Evolutionary conservation across 2,797 vertebrate genomes (phyloP).

Genomic region (Kryptolebias ocellatus): DNA sequence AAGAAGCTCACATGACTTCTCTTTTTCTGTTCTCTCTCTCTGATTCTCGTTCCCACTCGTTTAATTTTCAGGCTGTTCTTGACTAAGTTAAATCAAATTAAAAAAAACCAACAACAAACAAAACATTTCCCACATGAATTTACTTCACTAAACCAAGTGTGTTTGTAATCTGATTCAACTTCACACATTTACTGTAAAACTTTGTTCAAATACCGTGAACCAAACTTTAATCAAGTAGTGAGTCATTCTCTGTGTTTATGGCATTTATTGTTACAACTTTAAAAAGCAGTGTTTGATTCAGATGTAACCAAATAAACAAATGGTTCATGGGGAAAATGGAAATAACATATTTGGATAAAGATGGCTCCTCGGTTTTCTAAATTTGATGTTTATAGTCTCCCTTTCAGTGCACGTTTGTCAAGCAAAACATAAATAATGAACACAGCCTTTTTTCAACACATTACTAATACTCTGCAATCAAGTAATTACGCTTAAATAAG

Average conservation of each 20-base stretch:
- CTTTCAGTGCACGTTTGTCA: neutral
- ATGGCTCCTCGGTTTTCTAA: neutral
- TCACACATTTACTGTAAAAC: slow-evolving; percentile 16
- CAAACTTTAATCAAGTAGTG: slow-evolving; percentile 30
- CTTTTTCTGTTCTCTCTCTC: slow-evolving; percentile 9
- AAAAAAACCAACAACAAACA: too few relatives aligned
- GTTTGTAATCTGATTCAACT: slow-evolving; percentile 9
- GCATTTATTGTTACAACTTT: neutral
- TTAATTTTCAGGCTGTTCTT: slow-evolving; percentile 31
- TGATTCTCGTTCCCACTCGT: slow-evolving; percentile 22
- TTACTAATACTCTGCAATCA: too few relatives aligned
- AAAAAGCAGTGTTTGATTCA: slow-evolving; percentile 8
- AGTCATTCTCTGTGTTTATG: neutral
- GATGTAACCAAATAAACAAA: slow-evolving; percentile 16
- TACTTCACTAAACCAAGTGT: slow-evolving; percentile 16
- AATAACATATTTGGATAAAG: neutral
- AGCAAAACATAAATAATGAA: neutral
- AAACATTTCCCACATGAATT: slow-evolving; percentile 10
- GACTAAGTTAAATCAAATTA: slow-evolving; percentile 60
- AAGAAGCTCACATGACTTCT: slow-evolving; percentile 51
- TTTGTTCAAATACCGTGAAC: slow-evolving; percentile 34
- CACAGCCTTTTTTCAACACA: too few relatives aligned
- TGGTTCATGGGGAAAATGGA: neutral
- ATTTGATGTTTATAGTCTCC: neutral
- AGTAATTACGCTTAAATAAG: too few relatives aligned